A percentile compares a stretch with the other conserved stretches of the same genome.
Evolutionary conservation across 2,888 invertebrate genomes (phyloP).

Genomic region (Hypena proboscidalis): DNA sequence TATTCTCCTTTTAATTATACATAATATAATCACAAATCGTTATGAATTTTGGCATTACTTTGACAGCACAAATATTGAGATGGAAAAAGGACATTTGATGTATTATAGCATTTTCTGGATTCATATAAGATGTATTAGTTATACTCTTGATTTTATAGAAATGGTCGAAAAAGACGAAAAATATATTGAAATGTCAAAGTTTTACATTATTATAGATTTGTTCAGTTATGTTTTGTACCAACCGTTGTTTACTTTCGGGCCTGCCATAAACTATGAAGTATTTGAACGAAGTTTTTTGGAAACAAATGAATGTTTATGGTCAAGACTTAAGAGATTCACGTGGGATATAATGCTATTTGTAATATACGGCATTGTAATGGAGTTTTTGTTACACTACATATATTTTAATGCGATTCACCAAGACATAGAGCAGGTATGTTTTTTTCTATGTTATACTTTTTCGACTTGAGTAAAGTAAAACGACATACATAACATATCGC

Average conservation of each 20-base stretch:
- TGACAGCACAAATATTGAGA: slow-evolving; percentile 73
- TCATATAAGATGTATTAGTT: slow-evolving; percentile 91
- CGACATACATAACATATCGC: too few relatives aligned
- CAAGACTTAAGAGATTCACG: slow-evolving; percentile 70
- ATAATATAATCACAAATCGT: slow-evolving; percentile 79
- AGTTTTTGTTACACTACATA: slow-evolving; percentile 91
- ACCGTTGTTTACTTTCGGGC: slow-evolving; percentile 93
- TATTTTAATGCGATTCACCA: slow-evolving; percentile 91
- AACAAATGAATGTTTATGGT: slow-evolving; percentile 46
- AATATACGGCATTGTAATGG: slow-evolving; percentile 89
- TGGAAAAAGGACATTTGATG: slow-evolving; percentile 82
- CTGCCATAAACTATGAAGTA: slow-evolving; percentile 90
- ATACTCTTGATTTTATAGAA: slow-evolving; percentile 85
- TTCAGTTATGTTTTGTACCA: slow-evolving; percentile 93
- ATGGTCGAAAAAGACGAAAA: slow-evolving; percentile 40
- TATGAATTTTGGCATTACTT: slow-evolving; percentile 77
- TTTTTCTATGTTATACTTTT: slow-evolving; percentile 10
- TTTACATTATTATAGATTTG: slow-evolving; percentile 73
- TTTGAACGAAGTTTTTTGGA: slow-evolving; percentile 81
- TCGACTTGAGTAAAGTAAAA: too few relatives aligned
- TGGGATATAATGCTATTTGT: slow-evolving; percentile 83
- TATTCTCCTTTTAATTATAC: slow-evolving; percentile 71
- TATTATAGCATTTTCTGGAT: slow-evolving; percentile 88
- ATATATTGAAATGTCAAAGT: slow-evolving; percentile 17
- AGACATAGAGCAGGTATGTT: slow-evolving; percentile 2